These are phyloP conservation scores for Calephelis nemesis DNA, from an alignment of 1,140 invertebrate genomes.

Conservation along the genomic window DNA sequence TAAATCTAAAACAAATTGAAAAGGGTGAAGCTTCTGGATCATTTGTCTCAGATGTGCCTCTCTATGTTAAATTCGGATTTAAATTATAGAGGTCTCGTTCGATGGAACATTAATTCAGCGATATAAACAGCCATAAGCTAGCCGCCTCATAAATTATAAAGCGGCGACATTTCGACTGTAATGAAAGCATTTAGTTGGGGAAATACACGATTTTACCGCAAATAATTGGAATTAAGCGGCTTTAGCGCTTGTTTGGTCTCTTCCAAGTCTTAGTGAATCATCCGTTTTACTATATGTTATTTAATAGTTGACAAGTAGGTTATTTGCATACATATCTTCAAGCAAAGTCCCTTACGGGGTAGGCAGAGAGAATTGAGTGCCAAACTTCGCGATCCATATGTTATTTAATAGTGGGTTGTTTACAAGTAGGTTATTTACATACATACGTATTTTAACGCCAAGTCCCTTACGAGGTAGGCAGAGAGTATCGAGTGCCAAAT, in stretches of 20 bases:
- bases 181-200: slow-evolving; percentile 49
- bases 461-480: too few species aligned
- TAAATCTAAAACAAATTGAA: too few species aligned
- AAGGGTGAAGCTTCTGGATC: slow-evolving; percentile 1
- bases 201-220: slow-evolving; percentile 29
- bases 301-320: background rate
- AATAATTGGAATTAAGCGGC: slow-evolving; percentile 44
- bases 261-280: slow-evolving; percentile 25
- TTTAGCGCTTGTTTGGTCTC: slow-evolving; percentile 41
- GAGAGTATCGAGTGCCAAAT: too few species aligned
- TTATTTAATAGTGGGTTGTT: background rate
- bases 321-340: background rate
- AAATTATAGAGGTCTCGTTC: slow-evolving; percentile 35
- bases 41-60: slow-evolving; percentile 17
- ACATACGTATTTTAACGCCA: too few species aligned
- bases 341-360: too few species aligned
- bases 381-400: background rate
- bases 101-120: slow-evolving; percentile 48
- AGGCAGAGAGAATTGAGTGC: too few species aligned
- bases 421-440: background rate
- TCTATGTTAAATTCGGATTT: slow-evolving; percentile 33
- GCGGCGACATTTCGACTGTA: slow-evolving; percentile 56
- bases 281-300: background rate
- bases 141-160: slow-evolving; percentile 59
- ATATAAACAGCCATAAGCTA: slow-evolving; percentile 37